Conservation (phyloP, 1,140 invertebrate genomes). For the Meloidogyne floridensis region DNA sequence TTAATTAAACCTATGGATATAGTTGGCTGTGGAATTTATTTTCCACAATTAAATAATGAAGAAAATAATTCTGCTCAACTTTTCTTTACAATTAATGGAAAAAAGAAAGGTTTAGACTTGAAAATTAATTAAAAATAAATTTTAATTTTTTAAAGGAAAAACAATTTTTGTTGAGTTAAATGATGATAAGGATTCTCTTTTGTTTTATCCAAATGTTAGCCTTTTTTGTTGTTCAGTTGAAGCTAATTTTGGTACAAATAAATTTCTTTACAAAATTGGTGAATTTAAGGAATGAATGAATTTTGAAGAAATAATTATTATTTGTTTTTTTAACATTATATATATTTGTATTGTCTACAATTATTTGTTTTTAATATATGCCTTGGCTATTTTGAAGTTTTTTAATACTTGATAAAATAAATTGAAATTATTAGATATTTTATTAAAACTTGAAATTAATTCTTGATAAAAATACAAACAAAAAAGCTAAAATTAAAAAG, state of each 20-base stretch:
- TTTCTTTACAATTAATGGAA: conserved; percentile 1
- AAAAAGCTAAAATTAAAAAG: no score
- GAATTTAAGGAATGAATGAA: background rate
- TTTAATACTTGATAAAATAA: no score
- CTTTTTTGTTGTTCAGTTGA: conserved; percentile 9
- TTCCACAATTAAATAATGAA: background rate
- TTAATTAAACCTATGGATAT: background rate
- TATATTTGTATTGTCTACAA: no score
- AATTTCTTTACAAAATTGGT: conserved; percentile 1
- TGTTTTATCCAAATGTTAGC: background rate
- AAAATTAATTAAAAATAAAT: no score
- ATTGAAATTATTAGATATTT: no score
- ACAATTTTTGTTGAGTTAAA: background rate
- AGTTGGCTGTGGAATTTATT: background rate
- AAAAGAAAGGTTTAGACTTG: background rate
- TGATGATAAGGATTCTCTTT: background rate
- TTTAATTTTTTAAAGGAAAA: background rate
- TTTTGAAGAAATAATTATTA: no score
- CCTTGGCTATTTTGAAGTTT: no score
- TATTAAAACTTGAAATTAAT: no score
- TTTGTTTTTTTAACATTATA: background rate
- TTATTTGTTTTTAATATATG: no score
- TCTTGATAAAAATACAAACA: no score
- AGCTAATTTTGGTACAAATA: background rate
- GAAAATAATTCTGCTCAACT: background rate